phyloP scores from a whole-genome alignment of 2,888 invertebrate genomes.

The Phytoseiulus persimilis region DNA sequence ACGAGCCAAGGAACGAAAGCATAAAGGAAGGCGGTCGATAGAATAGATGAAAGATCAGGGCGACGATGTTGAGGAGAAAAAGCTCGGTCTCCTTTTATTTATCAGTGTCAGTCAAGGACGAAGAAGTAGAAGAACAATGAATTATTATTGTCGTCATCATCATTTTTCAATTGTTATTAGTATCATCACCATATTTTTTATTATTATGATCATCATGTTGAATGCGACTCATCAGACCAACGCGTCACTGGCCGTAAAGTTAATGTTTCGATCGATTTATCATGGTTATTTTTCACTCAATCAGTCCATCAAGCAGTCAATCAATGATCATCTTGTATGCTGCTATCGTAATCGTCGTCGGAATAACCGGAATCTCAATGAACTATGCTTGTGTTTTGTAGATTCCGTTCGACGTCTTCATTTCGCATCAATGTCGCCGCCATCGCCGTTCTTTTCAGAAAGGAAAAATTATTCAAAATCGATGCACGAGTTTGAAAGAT shows the following conservation, averaged over 20 bases:
- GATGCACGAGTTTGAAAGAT: neutral
- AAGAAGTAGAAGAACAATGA: conserved; percentile 5
- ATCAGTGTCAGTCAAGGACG: conserved; percentile 5
- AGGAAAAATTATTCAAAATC: neutral
- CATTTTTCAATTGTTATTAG: neutral
- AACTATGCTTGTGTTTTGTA: neutral
- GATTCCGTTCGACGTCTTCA: neutral
- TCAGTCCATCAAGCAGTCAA: neutral
- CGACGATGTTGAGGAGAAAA: neutral
- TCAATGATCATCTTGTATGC: neutral
- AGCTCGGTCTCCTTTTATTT: conserved; percentile 5
- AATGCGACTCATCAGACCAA: neutral
- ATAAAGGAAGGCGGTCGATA: neutral
- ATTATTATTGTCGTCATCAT: neutral
- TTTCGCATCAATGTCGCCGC: neutral
- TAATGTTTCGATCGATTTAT: neutral
- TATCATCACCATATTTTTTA: neutral
- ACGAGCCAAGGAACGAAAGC: too few relatives aligned
- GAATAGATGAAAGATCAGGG: neutral
- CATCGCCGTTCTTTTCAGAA: neutral
- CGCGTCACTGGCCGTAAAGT: neutral
- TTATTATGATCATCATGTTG: neutral
- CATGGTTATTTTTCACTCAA: neutral
- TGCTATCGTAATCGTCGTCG: too few relatives aligned
- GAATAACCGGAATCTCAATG: neutral